Evolutionary conservation across 2,797 vertebrate species (phyloP), one percentile per base, ranked within the genome.

Genomic region (Gallinago stenura): DNA sequence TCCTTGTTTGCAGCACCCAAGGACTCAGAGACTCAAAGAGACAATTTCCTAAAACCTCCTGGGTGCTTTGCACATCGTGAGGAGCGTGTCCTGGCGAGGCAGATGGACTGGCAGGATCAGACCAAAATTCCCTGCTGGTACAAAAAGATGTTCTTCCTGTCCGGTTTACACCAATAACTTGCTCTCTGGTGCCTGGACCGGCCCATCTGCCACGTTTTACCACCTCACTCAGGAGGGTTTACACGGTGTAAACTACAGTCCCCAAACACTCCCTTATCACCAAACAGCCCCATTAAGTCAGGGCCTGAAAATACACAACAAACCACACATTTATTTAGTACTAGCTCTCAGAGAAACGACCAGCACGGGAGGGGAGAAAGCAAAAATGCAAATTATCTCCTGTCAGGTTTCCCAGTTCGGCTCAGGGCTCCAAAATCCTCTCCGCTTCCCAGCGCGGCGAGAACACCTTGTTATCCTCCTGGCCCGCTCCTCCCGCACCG

Each of bases 381-480:
- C 26, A 64, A 31, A 65, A 71, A 65, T n/a, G 65, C 35, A 50
- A 20, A 72, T 43, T 7, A 5, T 30, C 43, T 73, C 33, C 64
- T 70, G 79, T 48, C 72, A 61, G 56, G 37, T 65, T 84, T 79
- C 57, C 68, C 77, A 65, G 50, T 25, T 25, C 3, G 41, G 37
- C 41, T 85, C 14, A 7, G 35, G 46, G 87, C 66, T 79, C 66
- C 76, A 50, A 57, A 75, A 51, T 41, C 50, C 70, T 41, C 83
- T 51, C 37, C 0, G 35, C 75, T 65, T 46, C 50, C 72, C 4
- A 21, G 25, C 2, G 33, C 8, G 6, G 39, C 2, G 6, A 79
- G 64, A 72, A 61, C 65, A 70, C 72, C 87, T 95, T 66, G 66
- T 80, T 90, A 90, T 75, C 81, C 68, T 69, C 71, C 85, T 86